phyloP scores from a whole-genome alignment of 2,888 invertebrate species.

The Cantharis rustica region DNA sequence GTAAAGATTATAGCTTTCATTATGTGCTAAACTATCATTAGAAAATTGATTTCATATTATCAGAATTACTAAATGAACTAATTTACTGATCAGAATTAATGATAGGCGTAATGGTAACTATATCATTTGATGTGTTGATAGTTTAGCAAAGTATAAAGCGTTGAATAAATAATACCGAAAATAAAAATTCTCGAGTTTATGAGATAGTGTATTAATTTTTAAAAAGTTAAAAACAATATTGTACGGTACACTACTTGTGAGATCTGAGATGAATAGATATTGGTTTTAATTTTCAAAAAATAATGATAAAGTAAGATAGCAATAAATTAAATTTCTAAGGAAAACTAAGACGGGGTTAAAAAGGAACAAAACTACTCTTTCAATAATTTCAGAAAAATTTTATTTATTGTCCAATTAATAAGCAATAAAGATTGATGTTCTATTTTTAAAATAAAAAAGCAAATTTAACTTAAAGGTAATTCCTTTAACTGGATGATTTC shows the following conservation, averaged over 20 bases:
- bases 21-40: neutral
- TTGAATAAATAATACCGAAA: too few relatives aligned
- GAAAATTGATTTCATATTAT: neutral
- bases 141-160: too few relatives aligned
- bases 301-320: neutral
- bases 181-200: neutral
- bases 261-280: neutral
- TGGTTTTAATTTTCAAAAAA: neutral
- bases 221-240: neutral
- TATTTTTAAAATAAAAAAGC: neutral
- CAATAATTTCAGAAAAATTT: neutral
- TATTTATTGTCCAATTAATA: neutral
- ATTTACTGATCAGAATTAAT: neutral
- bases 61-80: neutral
- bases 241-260: neutral
- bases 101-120: neutral
- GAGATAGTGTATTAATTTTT: too few relatives aligned
- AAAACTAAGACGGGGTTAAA: neutral
- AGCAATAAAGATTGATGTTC: neutral
- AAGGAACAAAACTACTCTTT: neutral
- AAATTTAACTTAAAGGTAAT: too few relatives aligned
- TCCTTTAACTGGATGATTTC: too few relatives aligned
- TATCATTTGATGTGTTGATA: too few relatives aligned
- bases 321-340: neutral
- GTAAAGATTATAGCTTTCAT: neutral